Conservation (phyloP, 1,140 invertebrate species). For the Philotrypesis tridentata region DNA sequence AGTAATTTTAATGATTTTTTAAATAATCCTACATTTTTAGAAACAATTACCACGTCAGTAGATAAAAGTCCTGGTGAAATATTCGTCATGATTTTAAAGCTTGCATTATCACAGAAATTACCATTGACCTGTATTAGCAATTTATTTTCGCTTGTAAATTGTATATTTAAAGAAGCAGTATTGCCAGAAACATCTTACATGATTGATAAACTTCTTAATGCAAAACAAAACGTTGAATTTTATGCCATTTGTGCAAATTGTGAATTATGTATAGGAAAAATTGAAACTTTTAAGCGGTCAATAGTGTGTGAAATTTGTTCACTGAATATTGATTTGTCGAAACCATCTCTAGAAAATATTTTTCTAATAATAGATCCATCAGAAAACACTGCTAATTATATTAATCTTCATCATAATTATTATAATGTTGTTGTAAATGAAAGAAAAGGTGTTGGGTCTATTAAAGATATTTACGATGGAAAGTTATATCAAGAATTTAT, state of each 20-base stretch:
- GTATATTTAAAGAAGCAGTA: too few species aligned
- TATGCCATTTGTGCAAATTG: slow-evolving; percentile 6
- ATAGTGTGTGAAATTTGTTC: background rate
- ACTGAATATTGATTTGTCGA: background rate
- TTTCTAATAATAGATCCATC: slow-evolving; percentile 21
- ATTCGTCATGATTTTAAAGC: background rate
- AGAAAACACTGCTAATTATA: background rate
- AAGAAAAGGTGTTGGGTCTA: background rate
- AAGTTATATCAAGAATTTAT: slow-evolving; percentile 30
- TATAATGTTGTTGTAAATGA: slow-evolving; percentile 23
- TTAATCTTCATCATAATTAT: background rate
- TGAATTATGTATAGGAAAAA: background rate
- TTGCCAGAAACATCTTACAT: background rate
- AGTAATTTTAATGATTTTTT: background rate
- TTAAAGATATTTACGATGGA: slow-evolving; percentile 1
- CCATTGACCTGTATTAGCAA: background rate
- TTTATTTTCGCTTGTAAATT: too few species aligned
- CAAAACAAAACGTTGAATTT: background rate
- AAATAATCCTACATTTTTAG: background rate
- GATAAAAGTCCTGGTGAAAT: slow-evolving; percentile 1
- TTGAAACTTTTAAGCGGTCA: background rate
- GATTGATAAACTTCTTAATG: background rate
- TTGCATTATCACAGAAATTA: background rate
- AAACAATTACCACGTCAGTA: background rate
- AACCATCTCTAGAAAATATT: slow-evolving; percentile 7